Evolutionary conservation across 2,797 vertebrate species (phyloP).

Genomic region (Ctenosaura bakeri): DNA sequence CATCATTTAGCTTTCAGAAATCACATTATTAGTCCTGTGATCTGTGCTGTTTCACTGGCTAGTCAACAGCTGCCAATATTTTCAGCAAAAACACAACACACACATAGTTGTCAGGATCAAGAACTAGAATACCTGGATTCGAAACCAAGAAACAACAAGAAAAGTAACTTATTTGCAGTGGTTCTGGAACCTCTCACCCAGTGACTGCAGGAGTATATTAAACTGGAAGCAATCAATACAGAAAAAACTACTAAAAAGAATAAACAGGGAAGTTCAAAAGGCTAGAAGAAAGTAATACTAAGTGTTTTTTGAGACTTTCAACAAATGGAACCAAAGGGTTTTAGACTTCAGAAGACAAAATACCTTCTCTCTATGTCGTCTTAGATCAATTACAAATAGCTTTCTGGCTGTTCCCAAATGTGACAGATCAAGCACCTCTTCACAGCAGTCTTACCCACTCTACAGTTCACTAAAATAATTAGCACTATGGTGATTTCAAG

Average conservation of each 20-base stretch:
- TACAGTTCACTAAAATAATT: not conserved
- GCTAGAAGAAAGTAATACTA: not conserved
- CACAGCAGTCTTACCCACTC: not conserved
- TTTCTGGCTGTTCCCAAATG: not conserved
- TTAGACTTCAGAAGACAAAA: not conserved
- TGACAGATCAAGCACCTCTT: not conserved
- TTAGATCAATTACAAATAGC: not conserved
- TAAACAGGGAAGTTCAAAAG: not conserved
- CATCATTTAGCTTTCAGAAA: not conserved
- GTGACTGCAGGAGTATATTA: not conserved
- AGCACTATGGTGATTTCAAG: not conserved
- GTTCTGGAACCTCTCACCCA: not conserved
- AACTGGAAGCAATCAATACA: not conserved
- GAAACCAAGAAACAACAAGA: not conserved
- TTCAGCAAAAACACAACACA: not conserved
- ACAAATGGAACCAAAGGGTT: not conserved
- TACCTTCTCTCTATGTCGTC: not conserved
- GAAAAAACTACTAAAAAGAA: not conserved
- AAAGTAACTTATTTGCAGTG: not conserved
- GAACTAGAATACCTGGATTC: not conserved
- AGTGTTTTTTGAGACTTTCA: not conserved
- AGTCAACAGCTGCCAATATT: not conserved
- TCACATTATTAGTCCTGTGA: not conserved
- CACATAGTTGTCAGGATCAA: not conserved
- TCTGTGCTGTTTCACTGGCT: not conserved